Evolutionary conservation across 1,140 invertebrate genomes (phyloP).

Genomic region (Drosophila parvula): DNA sequence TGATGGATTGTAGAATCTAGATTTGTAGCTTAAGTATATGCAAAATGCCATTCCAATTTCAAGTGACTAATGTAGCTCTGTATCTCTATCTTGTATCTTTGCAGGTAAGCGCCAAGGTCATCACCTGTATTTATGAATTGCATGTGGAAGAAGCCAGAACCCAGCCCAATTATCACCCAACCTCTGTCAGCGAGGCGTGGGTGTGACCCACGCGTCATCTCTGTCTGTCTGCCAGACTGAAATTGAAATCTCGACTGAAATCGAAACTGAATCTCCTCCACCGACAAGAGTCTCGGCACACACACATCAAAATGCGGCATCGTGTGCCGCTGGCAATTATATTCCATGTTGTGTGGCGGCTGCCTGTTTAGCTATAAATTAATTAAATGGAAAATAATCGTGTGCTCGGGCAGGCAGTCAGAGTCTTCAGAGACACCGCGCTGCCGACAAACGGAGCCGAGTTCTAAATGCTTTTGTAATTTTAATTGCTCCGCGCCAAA

Average conservation of each 20-base stretch:
- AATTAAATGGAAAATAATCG: constrained; percentile 81
- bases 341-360: constrained; percentile 38
- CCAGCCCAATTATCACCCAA: constrained; percentile 61
- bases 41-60: constrained; percentile 34
- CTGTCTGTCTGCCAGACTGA: constrained; percentile 19
- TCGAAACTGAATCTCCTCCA: constrained; percentile 27
- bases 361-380: constrained; percentile 65
- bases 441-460: constrained; percentile 69
- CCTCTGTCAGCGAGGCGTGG: constrained; percentile 31
- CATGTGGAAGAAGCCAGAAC: constrained; percentile 13
- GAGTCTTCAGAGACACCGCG: constrained; percentile 64
- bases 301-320: constrained; percentile 55
- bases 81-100: constrained; percentile 46
- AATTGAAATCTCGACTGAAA: constrained; percentile 56
- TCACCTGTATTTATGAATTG: constrained; percentile 28
- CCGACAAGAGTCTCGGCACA: constrained; percentile 19
- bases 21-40: constrained; percentile 30
- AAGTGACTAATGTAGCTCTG: constrained; percentile 37
- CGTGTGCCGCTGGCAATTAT: constrained; percentile 75
- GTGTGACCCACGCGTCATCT: constrained; percentile 64
- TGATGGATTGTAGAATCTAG: constrained; percentile 14
- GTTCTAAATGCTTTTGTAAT: constrained; percentile 77
- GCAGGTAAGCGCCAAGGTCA: constrained; percentile 69
- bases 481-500: constrained; percentile 77
- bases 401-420: constrained; percentile 42